Evolutionary conservation across 2,888 invertebrate genomes (phyloP), one percentile per base, ranked within the genome.

Genomic region (Chloromyia formosa): DNA sequence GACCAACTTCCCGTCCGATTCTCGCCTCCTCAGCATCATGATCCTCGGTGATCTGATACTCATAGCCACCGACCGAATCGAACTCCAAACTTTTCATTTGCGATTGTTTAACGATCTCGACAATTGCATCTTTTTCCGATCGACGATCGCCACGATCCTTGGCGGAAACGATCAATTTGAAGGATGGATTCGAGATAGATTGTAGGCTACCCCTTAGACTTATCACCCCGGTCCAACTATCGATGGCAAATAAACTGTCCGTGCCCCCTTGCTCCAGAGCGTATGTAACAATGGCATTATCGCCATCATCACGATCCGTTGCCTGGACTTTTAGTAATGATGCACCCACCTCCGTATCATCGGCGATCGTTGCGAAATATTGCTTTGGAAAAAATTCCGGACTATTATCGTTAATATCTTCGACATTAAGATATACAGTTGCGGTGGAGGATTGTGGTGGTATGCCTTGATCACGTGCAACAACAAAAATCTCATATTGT

Each of bases 381-480:
- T 91, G 89, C 82, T 90, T 89, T 0, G 97, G 97, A 86, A 97
- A 97, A 87, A 98, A 97, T 81, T 91, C 89, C 0, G 97, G 97
- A 80, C 90, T 90, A 84, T 97, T 97, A 85, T 98, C 97, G 84
- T 98, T 97, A 14, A 95, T 90, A 85, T 97, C 97, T 76, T 91
- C 87, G 18, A 98, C 89, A 78, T 88, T 90, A 5, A 98, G 85
- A 81, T 90, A 88, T 69, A 98, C 92, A 0, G 95, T 94, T 9
- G 96, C 95, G 0, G 95, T 95, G 7, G 97, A 94, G 18, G 95
- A 94, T 82, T 95, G 93, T 0, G 95, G 92, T 35, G 95, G 95
- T 80, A 91, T 91, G 9, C 97, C 97, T 86, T 95, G 94, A 87
- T 98, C 97, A 86, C 90, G 92, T 14, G 97, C 97, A 73, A 96